Evolutionary conservation across 2,113 vertebrate genomes (phyloP).

Genomic region (Rhabdomys dilectus): DNA sequence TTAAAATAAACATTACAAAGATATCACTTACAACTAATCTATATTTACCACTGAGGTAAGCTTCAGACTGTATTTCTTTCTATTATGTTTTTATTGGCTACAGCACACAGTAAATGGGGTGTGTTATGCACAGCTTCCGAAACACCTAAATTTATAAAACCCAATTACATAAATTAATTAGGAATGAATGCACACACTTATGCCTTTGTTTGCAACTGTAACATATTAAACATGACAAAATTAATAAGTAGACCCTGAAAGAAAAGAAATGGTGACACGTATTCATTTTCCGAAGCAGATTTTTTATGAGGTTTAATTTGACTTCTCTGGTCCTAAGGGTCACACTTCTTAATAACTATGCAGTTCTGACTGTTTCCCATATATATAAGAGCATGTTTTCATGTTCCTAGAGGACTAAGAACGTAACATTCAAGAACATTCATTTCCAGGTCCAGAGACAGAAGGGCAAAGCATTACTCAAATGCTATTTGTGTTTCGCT

Average conservation of each 20-base stretch:
- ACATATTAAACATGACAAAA: slow-evolving; percentile 86
- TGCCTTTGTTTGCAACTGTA: slow-evolving; percentile 86
- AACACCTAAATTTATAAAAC: slow-evolving; percentile 90
- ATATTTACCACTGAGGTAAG: slow-evolving; percentile 88
- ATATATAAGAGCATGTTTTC: slow-evolving; percentile 51
- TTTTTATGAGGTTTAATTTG: slow-evolving; percentile 80
- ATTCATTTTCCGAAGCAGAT: slow-evolving; percentile 68
- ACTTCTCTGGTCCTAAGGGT: slow-evolving; percentile 71
- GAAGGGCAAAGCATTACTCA: slow-evolving; percentile 58
- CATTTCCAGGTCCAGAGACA: slow-evolving; percentile 54
- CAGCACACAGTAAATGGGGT: slow-evolving; percentile 88
- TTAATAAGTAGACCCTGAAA: slow-evolving; percentile 82
- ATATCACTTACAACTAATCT: slow-evolving; percentile 89
- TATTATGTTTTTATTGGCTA: slow-evolving; percentile 90
- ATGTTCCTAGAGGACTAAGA: slow-evolving; percentile 67
- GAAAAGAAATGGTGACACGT: slow-evolving; percentile 48
- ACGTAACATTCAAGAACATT: slow-evolving; percentile 69
- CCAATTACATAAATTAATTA: slow-evolving; percentile 92
- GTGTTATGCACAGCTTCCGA: slow-evolving; percentile 87
- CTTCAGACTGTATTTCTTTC: slow-evolving; percentile 89
- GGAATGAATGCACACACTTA: slow-evolving; percentile 85
- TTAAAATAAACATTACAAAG: slow-evolving; percentile 91
- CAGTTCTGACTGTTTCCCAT: slow-evolving; percentile 59
- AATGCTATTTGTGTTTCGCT: slow-evolving; percentile 45
- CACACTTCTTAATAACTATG: slow-evolving; percentile 73